Conservation (phyloP, 2,888 invertebrate species). For the Aphelenchoides bicaudatus region DNA sequence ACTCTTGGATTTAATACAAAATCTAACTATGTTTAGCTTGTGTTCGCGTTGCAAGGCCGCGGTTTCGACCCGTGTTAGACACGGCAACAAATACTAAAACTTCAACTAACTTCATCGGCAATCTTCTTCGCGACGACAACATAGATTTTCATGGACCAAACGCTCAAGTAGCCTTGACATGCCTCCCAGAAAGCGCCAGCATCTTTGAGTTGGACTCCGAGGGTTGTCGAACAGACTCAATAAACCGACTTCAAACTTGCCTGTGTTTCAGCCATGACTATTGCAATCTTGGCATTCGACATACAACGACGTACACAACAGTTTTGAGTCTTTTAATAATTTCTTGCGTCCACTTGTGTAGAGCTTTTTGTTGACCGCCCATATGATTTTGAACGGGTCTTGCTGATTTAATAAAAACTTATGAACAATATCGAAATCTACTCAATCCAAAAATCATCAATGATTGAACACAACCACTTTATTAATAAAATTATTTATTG, state of each 20-base stretch:
- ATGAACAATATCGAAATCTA: background rate
- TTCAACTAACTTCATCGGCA: background rate
- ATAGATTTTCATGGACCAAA: conserved; percentile 10
- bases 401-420: background rate
- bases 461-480: background rate
- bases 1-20: no score
- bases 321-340: background rate
- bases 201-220: conserved; percentile 17
- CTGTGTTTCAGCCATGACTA: conserved; percentile 20
- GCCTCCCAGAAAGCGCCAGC: conserved; percentile 18
- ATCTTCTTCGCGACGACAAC: conserved; percentile 3
- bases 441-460: background rate
- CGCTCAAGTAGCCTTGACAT: conserved; percentile 14
- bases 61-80: no score
- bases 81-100: no score
- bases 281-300: conserved; percentile 13
- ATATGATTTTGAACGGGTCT: background rate
- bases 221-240: conserved; percentile 20
- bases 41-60: no score
- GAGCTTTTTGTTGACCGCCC: conserved; percentile 3
- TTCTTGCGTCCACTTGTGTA: background rate
- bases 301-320: background rate
- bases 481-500: no score
- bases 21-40: no score
- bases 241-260: conserved; percentile 15